phyloP scores from a whole-genome alignment of 2,113 vertebrate genomes.

The Charina bottae region DNA sequence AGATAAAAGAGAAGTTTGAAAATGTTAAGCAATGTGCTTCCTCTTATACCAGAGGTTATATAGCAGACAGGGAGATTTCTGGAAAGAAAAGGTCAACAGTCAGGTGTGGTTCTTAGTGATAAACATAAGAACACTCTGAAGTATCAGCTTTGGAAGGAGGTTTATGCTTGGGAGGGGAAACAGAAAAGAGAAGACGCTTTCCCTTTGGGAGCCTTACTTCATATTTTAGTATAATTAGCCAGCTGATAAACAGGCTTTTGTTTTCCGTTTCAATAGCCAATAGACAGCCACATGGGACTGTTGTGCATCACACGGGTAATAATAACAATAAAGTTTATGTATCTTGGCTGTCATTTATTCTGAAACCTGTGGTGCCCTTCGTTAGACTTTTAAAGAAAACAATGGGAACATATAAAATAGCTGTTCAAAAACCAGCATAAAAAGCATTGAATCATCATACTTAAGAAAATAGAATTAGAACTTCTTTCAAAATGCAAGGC shows the following conservation, averaged over 20 bases:
- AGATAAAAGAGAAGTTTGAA: constrained; percentile 37
- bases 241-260: constrained; percentile 64
- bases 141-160: constrained; percentile 13
- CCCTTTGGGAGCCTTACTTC: constrained; percentile 55
- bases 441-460: constrained; percentile 22
- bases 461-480: constrained; percentile 35
- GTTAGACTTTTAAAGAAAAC: constrained; percentile 39
- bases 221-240: constrained; percentile 56
- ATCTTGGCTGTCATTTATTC: constrained; percentile 53
- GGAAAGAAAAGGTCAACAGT: constrained; percentile 36
- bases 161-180: constrained; percentile 55
- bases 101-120: constrained; percentile 33
- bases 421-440: constrained; percentile 27
- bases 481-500: background rate
- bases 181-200: constrained; percentile 40
- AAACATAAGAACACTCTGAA: constrained; percentile 35
- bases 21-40: constrained; percentile 29
- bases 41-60: background rate
- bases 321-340: constrained; percentile 66
- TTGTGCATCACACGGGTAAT: constrained; percentile 54
- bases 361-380: constrained; percentile 51
- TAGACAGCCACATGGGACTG: constrained; percentile 50
- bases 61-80: background rate
- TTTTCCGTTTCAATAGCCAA: constrained; percentile 61
- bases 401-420: constrained; percentile 50